Percentiles rank a stretch among this genome's conserved stretches.
phyloP scores from a whole-genome alignment of 2,888 invertebrate genomes.

The Dione juno region DNA sequence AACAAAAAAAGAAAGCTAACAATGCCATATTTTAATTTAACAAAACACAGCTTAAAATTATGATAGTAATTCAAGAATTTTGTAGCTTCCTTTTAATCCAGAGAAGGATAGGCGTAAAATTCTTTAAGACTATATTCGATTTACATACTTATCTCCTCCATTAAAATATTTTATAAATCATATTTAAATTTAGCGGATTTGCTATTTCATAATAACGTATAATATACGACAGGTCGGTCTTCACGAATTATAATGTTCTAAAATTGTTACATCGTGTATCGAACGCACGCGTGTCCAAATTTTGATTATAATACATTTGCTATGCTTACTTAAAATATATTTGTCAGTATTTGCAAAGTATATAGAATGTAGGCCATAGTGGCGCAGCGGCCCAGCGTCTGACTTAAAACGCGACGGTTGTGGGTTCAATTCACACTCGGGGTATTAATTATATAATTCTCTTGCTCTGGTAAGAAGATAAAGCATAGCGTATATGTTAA shows the following conservation, averaged over 20 bases:
- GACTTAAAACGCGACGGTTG: no score
- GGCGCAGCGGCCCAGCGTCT: no score
- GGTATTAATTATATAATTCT: no score
- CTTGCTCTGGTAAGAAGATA: no score
- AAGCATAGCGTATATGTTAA: no score
- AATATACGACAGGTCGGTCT: conserved; percentile 26
- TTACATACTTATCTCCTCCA: not conserved
- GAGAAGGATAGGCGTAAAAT: not conserved
- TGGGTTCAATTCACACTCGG: no score
- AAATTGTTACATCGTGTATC: conserved; percentile 37
- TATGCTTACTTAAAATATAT: not conserved
- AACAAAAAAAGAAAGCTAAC: no score
- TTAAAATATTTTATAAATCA: not conserved
- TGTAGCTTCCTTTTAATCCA: conserved; percentile 16
- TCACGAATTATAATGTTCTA: conserved; percentile 22
- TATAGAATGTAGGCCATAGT: no score
- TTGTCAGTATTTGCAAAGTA: not conserved
- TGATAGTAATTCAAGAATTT: not conserved
- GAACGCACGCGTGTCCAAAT: conserved; percentile 44
- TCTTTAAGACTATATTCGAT: conserved; percentile 2
- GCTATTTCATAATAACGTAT: conserved; percentile 16
- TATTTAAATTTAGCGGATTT: conserved; percentile 6
- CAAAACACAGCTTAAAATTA: not conserved
- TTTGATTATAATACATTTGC: conserved; percentile 34
- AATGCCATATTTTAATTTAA: not conserved